Evolutionary conservation across 2,797 vertebrate species (phyloP).

Genomic region (Ptychobarbus kaznakovi): DNA sequence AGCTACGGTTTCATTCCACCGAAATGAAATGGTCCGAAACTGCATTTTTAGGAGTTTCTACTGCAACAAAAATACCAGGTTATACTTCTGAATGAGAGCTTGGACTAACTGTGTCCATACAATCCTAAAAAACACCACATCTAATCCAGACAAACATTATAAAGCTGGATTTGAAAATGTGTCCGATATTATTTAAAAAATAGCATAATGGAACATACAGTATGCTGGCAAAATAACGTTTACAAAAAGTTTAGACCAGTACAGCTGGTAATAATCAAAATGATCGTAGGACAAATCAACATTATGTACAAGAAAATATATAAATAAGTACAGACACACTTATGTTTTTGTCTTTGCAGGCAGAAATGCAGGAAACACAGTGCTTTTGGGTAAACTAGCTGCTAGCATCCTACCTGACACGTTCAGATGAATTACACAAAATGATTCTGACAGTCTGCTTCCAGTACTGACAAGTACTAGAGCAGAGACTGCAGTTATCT

Average conservation of each 20-base stretch:
- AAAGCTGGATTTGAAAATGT: not conserved
- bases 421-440: not conserved
- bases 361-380: not conserved
- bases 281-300: not conserved
- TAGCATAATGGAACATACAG: not conserved
- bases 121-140: conserved; percentile 4
- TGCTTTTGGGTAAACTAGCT: not conserved
- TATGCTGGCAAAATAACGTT: not conserved
- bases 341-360: conserved; percentile 25
- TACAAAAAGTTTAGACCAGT: conserved; percentile 8
- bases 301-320: not conserved
- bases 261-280: conserved; percentile 7
- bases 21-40: not conserved
- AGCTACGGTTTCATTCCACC: not conserved
- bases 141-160: not conserved
- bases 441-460: not conserved
- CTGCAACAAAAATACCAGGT: not conserved
- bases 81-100: not conserved
- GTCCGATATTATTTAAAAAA: not conserved
- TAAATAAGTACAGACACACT: conserved; percentile 22
- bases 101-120: not conserved
- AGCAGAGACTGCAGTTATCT: not conserved
- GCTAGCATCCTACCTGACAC: not conserved
- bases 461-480: not conserved
- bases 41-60: not conserved